Conservation (phyloP, 2,113 vertebrate genomes). For the Ophthalmolycus amberensis region DNA sequence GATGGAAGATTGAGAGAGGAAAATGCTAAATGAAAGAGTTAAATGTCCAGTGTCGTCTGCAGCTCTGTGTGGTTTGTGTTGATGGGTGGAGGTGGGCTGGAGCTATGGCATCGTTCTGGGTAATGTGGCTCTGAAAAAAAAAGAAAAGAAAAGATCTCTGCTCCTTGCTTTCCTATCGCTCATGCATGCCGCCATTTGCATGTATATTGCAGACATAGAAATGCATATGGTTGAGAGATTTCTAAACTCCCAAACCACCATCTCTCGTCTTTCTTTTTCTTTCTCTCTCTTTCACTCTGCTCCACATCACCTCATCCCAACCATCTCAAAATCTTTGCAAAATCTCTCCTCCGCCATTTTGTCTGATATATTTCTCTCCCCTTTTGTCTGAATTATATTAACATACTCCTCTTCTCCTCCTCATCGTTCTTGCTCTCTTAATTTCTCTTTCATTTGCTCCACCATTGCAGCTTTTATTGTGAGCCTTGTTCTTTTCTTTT, state of each 20-base stretch:
- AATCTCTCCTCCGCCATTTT: slow-evolving; percentile 57
- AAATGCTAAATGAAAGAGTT: slow-evolving; percentile 53
- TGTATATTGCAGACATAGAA: slow-evolving; percentile 75
- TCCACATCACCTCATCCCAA: slow-evolving; percentile 52
- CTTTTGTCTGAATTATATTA: slow-evolving; percentile 71
- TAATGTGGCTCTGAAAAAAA: slow-evolving; percentile 52
- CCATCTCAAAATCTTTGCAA: slow-evolving; percentile 59
- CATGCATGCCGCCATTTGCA: slow-evolving; percentile 73
- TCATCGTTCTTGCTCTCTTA: slow-evolving; percentile 36
- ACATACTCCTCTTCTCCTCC: slow-evolving; percentile 24
- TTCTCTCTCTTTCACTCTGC: slow-evolving; percentile 33
- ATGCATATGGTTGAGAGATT: slow-evolving; percentile 68
- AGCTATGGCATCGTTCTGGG: slow-evolving; percentile 55
- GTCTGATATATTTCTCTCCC: slow-evolving; percentile 43
- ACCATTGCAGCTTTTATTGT: slow-evolving; percentile 59
- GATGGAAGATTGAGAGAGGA: slow-evolving; percentile 9
- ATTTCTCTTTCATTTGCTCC: slow-evolving; percentile 60
- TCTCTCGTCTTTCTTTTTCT: slow-evolving; percentile 29
- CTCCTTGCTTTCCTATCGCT: slow-evolving; percentile 64
- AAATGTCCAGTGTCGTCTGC: slow-evolving; percentile 44
- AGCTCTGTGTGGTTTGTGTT: slow-evolving; percentile 43
- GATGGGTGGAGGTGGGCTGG: slow-evolving; percentile 46
- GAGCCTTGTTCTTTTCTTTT: slow-evolving; percentile 45
- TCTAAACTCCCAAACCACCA: slow-evolving; percentile 59
- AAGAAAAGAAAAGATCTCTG: slow-evolving; percentile 42